Evolutionary conservation across 2,888 invertebrate genomes (phyloP).

Genomic region (Lithophane semibrunnea): DNA sequence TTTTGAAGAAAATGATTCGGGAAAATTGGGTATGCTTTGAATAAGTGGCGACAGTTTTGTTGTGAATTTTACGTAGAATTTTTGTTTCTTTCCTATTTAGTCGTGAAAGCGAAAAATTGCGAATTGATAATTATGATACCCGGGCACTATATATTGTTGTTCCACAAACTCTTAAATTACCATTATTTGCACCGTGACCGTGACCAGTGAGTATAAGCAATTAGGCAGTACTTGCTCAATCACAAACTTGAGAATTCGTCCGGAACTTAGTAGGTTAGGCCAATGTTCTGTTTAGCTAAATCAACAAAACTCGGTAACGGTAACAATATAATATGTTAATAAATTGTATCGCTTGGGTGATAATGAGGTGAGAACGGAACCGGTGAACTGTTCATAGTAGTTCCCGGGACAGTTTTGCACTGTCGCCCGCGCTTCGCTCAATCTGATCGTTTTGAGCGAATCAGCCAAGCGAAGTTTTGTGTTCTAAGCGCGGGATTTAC

Average conservation of each 20-base stretch:
- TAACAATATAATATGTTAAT: constrained; percentile 14
- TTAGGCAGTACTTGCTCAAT: constrained; percentile 20
- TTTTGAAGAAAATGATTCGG: background rate
- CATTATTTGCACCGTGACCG: background rate
- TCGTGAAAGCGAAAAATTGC: background rate
- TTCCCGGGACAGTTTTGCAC: constrained; percentile 66
- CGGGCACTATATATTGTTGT: background rate
- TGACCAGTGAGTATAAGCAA: background rate
- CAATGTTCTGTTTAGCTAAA: constrained; percentile 45
- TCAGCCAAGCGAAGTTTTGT: constrained; percentile 79
- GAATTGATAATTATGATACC: background rate
- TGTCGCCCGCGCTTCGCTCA: constrained; percentile 70
- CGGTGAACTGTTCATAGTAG: constrained; percentile 40
- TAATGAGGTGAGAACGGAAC: constrained; percentile 25
- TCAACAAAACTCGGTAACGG: constrained; percentile 30
- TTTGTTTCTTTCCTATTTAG: background rate
- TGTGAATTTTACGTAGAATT: background rate
- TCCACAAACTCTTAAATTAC: background rate
- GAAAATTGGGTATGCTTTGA: background rate
- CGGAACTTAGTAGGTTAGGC: constrained; percentile 39
- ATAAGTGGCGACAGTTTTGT: background rate
- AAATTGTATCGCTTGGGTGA: constrained; percentile 9
- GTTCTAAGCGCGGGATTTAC: constrained; percentile 78
- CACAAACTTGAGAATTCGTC: constrained; percentile 38
- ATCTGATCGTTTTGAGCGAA: constrained; percentile 77